Evolutionary conservation across 92 coral and sea anemone species (phyloP), one percentile per base, ranked within the genome.

Genomic region (Zoanthus solanderi): DNA sequence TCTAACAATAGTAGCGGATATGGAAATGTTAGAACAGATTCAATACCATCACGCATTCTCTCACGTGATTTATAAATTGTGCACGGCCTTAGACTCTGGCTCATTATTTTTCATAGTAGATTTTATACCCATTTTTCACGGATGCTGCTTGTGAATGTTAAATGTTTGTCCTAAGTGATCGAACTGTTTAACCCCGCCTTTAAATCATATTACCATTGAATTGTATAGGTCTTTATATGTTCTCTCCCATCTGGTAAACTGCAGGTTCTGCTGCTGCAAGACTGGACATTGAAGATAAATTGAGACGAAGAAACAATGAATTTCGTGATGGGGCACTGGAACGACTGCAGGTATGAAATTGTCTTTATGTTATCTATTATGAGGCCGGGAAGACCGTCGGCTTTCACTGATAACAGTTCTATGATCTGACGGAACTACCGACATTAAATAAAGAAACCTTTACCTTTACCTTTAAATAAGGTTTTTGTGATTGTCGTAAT

Each of bases 241-340:
- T 7, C 29, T 42, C 7, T 58, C 13, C 11, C n/a, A n/a, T 71
- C 37, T 15, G 11, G 50, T 12, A 30, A 23, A 16, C 56, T 80
- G 93, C 84, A n/a, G 88, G 85, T 23, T 17, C 73, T 18, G 75
- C 65, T 46, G 85, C 85, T 71, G 71, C 85, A 81, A 81, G 85
- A 3, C 1, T 81, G 29, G 85, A 81, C 14, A n/a, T 66, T 6
- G 85, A 81, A 60, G 61, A 60, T 28, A 81, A 67, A 81, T 90
- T 88, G 2, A 90, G 90, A 57, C 83, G 94, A 74, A 77, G 91
- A 69, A 95, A 93, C 50, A 91, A 92, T 71, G 96, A 91, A 54
- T 88, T 72, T 81, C 91, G 94, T 31, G 95, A 88, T 85, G 95
- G 96, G 12, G 90, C 98, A 11, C 85, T 95, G 10, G 98, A 95